Conservation (phyloP, 2,797 vertebrate genomes). For the Halcyon smyrnensis region DNA sequence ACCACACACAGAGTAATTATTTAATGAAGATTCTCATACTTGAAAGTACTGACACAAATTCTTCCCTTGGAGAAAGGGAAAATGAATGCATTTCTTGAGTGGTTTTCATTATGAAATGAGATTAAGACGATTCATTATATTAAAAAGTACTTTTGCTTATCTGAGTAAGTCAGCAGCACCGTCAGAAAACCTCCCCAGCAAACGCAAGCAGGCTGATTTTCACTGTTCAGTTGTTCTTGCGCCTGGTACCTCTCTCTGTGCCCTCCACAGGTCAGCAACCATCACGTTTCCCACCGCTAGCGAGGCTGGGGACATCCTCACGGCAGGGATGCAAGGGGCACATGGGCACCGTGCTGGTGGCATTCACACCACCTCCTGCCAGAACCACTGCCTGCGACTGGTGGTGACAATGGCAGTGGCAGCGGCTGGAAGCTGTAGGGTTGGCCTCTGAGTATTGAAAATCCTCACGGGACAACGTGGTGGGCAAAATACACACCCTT, state of each 20-base stretch:
- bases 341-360: neutral
- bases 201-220: neutral
- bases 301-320: neutral
- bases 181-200: neutral
- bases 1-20: neutral
- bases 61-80: neutral
- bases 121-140: neutral
- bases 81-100: neutral
- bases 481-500: neutral
- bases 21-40: neutral
- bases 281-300: neutral
- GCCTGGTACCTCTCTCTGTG: too few relatives aligned
- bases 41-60: neutral
- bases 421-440: neutral
- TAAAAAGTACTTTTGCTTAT: neutral
- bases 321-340: neutral
- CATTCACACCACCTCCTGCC: neutral
- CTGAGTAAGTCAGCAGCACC: neutral
- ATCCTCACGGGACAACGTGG: neutral
- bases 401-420: fast-evolving
- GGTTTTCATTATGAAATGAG: neutral
- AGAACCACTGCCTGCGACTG: neutral
- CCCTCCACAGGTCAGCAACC: neutral
- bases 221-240: neutral
- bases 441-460: neutral